Base-by-base conservation (phyloP, 2,888 invertebrate genomes). In the Tiliacea aurago region DNA sequence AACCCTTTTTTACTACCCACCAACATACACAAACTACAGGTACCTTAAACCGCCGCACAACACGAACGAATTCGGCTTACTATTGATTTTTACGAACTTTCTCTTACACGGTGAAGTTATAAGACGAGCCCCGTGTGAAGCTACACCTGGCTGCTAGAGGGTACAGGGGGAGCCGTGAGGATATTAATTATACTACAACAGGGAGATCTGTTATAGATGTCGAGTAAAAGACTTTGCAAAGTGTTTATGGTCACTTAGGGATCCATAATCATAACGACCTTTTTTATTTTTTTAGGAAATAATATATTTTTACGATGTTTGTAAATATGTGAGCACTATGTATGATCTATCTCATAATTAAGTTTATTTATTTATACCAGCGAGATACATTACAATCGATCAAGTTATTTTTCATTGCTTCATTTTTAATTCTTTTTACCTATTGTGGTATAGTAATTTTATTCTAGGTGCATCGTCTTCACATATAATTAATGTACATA, bases 71-170 rank as follows among this genome's bases (percentile, higher is more conserved):
- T 66, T 70, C 67, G 49, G 53, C 33, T 10, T 37, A n/a, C 51
- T 80, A 80, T 80, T 78, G 80, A 80, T 80, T 80, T 82, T 64
- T 64, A 18, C 18, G 28, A n/a, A 33, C 18, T 51, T 77, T 68
- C 28, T 47, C 59, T 45, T 45, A 45, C 33, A 28, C 55, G n/a
- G 41, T n/a, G 28, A 23, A 69, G 47, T 45, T 67, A 56, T 11
- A 61, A 72, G 65, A 61, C 63, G 75, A 79, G 76, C 67, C 43
- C 58, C 83, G 86, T 86, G 86, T 41, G 86, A 86, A 76, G 64
- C 13, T 41, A n/a, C 88, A 84, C 81, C 87, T 87, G 88, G 37
- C 37, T 15, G 59, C 41, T 7, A 23, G 0, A 18, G 4, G 51
- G 53, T 7, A 23, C 0, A 18, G 4, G 51, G 53, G 18, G n/a